Evolutionary conservation across 2,113 vertebrate species (phyloP), one percentile per base, ranked within the genome.

Genomic region (Nothoprocta perdicaria): DNA sequence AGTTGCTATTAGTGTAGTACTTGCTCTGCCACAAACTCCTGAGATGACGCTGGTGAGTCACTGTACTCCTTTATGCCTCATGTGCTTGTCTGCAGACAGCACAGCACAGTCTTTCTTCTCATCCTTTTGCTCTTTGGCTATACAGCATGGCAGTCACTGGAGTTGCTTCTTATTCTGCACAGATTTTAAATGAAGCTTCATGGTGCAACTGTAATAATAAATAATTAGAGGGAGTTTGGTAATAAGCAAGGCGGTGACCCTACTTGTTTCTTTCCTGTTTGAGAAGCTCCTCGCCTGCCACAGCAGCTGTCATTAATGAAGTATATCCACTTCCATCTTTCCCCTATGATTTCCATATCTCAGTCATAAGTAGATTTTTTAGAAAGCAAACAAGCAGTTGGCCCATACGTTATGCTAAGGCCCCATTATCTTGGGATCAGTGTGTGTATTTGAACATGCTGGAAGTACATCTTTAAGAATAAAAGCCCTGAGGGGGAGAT

Each of bases 181-280:
- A 38, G 60, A 77, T 82, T 92, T 92, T 76, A 18, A 66, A 41
- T 71, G 79, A 89, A 88, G 50, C 21, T 74, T 83, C 55, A 77
- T 86, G 43, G 21, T 91, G 26, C 35, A 80, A 65, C 46, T 89
- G 53, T 29, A 31, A 57, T 57, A 76, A 82, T 66, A 82, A 68
- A 62, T 35, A 0, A 55, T 41, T 88, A 1, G 8, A 77, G 12
- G 24, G 43, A 65, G 19, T 53, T 26, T 50, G 88, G 31, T 65
- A 79, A 61, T 31, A 79, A 82, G 13, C 2, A 9, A 84, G 84
- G 53, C 43, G 43, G 40, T 79, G 74, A 89, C 18, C 33, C 17
- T 61, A 31, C 23, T 4, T 41, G 5, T 67, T 68, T 84, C 48
- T 84, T 87, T 94, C 38, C 45, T 80, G 80, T 84, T 83, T 80